Conservation (phyloP, 2,113 vertebrate genomes). For the Arenaria interpres region DNA sequence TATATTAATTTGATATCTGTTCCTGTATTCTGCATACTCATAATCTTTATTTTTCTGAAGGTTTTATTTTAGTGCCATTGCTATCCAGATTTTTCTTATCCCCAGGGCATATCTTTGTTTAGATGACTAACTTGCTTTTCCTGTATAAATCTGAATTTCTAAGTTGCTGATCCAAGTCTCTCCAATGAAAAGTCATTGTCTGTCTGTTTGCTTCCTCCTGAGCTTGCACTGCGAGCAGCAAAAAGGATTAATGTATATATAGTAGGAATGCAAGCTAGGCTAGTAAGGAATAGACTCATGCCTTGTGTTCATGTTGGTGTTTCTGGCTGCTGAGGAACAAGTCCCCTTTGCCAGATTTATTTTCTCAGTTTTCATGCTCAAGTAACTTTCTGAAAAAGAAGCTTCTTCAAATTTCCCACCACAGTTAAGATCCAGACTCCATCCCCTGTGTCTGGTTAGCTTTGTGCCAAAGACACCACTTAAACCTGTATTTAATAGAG, state of each 20-base stretch:
- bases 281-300: not conserved
- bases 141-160: not conserved
- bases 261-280: not conserved
- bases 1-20: not conserved
- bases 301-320: not conserved
- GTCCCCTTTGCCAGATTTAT: not conserved
- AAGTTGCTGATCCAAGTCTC: conserved; percentile 10
- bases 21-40: not conserved
- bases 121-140: conserved; percentile 31
- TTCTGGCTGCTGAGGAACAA: not conserved
- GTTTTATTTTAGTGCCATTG: not conserved
- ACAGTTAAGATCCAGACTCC: not conserved
- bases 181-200: not conserved
- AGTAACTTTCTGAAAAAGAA: not conserved
- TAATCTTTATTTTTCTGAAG: not conserved
- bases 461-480: not conserved
- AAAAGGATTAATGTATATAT: not conserved
- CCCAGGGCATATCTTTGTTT: conserved; percentile 6
- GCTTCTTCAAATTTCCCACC: not conserved
- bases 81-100: conserved; percentile 1
- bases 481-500: not conserved
- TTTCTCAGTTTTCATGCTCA: not conserved
- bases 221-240: not conserved
- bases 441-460: not conserved
- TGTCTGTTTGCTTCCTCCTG: conserved; percentile 26